A percentile compares a stretch with the other conserved stretches of the same genome.
phyloP scores from a whole-genome alignment of 1,140 invertebrate genomes.

The Prorops nasuta region DNA sequence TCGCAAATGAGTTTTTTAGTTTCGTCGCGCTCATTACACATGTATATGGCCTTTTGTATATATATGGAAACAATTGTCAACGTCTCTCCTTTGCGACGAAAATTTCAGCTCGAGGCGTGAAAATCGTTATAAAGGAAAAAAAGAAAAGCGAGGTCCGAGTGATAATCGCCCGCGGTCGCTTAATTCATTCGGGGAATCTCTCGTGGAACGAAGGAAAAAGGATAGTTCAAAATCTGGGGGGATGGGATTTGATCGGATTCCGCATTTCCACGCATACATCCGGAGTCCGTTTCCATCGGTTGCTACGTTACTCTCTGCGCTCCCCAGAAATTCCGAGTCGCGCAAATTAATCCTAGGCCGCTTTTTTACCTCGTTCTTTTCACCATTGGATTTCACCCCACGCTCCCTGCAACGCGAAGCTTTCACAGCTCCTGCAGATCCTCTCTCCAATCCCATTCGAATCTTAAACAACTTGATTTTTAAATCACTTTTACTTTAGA shows the following conservation, averaged over 20 bases:
- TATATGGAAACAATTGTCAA: too few species aligned
- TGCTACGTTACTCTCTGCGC: background rate
- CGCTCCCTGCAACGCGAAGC: background rate
- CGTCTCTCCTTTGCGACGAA: too few species aligned
- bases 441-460: too few species aligned
- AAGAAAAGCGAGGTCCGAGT: too few species aligned
- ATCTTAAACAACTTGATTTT: too few species aligned
- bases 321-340: background rate
- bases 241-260: constrained; percentile 18
- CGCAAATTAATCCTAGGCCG: constrained; percentile 18
- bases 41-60: too few species aligned
- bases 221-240: constrained; percentile 7
- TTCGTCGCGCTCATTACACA: too few species aligned
- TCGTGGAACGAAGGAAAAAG: background rate
- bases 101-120: too few species aligned
- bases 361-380: constrained; percentile 1
- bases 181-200: constrained; percentile 13
- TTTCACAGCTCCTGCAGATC: background rate
- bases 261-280: background rate
- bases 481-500: too few species aligned
- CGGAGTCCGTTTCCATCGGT: background rate
- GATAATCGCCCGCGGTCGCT: constrained; percentile 20
- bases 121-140: too few species aligned
- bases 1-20: too few species aligned
- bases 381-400: constrained; percentile 2